These are phyloP conservation scores for Rallus limicola DNA, from an alignment of 2,113 vertebrate genomes.

Conservation along the genomic window DNA sequence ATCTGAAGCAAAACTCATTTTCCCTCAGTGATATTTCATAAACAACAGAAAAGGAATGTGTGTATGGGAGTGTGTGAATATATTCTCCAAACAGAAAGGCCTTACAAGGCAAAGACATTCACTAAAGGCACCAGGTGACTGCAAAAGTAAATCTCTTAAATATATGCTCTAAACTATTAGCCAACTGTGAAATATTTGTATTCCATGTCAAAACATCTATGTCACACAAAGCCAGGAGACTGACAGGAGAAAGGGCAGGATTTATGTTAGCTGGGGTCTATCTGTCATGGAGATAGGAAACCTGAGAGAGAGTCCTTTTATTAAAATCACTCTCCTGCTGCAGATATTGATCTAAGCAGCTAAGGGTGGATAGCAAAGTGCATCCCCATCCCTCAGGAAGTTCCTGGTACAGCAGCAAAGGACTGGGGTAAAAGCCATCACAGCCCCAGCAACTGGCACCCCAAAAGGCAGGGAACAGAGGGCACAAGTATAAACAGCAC, in stretches of 20 bases:
- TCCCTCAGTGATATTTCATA: background rate
- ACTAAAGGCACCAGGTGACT: conserved; percentile 13
- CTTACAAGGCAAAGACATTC: background rate
- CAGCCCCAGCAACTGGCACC: background rate
- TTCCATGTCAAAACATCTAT: conserved; percentile 51
- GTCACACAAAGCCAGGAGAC: conserved; percentile 54
- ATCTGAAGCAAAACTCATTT: background rate
- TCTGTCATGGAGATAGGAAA: conserved; percentile 70
- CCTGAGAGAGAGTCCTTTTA: conserved; percentile 55
- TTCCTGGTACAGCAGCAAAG: background rate
- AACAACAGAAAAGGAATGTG: conserved; percentile 12
- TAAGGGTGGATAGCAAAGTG: conserved; percentile 26
- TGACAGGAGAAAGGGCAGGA: conserved; percentile 64
- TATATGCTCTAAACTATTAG: conserved; percentile 42
- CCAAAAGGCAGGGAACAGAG: background rate
- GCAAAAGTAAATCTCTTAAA: conserved; percentile 51
- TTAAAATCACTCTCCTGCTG: conserved; percentile 60
- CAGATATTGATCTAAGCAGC: conserved; percentile 69
- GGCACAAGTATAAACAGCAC: background rate
- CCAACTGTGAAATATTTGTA: conserved; percentile 52
- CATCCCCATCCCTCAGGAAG: background rate
- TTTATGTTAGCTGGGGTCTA: conserved; percentile 63
- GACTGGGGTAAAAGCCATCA: background rate
- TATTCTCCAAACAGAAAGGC: background rate
- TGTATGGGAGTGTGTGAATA: background rate